These are phyloP conservation scores for Callosobruchus maculatus DNA, from an alignment of 2,888 invertebrate species.

Conservation along the genomic window DNA sequence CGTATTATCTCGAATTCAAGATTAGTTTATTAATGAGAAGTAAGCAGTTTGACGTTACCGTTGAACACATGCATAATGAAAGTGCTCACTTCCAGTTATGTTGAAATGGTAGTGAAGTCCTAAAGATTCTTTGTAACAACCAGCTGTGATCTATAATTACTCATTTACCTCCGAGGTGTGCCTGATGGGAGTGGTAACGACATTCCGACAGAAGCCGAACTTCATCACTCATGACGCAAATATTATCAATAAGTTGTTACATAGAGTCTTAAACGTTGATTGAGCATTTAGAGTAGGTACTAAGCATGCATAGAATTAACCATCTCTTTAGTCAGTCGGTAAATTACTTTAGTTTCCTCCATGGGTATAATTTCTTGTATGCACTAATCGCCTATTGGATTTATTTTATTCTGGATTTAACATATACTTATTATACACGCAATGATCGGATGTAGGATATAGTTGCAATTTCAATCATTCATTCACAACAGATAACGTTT, in stretches of 20 bases:
- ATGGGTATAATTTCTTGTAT: neutral
- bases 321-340: neutral
- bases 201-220: neutral
- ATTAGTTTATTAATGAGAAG: too few relatives aligned
- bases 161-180: neutral
- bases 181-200: neutral
- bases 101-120: too few relatives aligned
- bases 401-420: too few relatives aligned
- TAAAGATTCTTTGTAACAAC: neutral
- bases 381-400: neutral
- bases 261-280: neutral
- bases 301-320: neutral
- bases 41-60: too few relatives aligned
- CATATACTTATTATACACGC: too few relatives aligned
- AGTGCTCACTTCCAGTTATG: too few relatives aligned
- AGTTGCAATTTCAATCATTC: too few relatives aligned
- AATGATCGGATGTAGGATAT: too few relatives aligned
- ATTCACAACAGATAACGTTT: too few relatives aligned
- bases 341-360: neutral
- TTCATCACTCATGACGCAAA: neutral
- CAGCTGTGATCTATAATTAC: neutral
- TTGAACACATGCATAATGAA: too few relatives aligned
- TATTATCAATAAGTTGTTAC: neutral
- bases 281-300: neutral
- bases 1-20: too few relatives aligned